Evolutionary conservation across 2,797 vertebrate species (phyloP), one percentile per base, ranked within the genome.

Genomic region (Podarcis lilfordi): DNA sequence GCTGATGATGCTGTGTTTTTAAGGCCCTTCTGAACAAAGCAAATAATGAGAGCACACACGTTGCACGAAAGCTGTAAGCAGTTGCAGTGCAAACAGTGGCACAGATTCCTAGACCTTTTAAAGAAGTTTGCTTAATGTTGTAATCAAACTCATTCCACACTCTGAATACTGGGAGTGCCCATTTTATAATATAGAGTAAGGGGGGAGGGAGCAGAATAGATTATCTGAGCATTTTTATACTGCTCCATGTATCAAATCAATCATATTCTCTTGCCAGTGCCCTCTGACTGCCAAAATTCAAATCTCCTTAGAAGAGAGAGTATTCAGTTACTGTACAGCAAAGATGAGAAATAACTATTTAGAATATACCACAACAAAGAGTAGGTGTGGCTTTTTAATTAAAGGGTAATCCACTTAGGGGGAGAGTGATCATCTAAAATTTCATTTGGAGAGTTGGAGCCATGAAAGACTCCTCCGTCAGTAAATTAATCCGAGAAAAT

Each of bases 11-110:
- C 59, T 91, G 91, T 92, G 71, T 37, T 84, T 37, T 87, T 83
- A 91, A 91, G 71, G 91, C 80, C n/a, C 2, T 91, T 92, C 92
- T 85, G 89, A 89, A 91, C 81, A 43, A 69, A 87, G 9, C 61
- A 15, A 15, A 80, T 43, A 80, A 32, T 10, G 29, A 59, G 7
- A 19, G 11, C 7, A 8, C 29, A 64, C 59, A 59, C 59, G 45
- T 85, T 90, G 87, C 23, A 75, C 89, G 45, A 1, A 55, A 0
- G 35, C 29, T 66, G 1, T 78, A 90, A 82, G 7, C 23, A 78
- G 45, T 81, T 23, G 27, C 85, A 68, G 43, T 4, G 91, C 3
- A 89, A 92, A 87, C 85, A 76, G 27, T 25, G 90, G 43, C 17
- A 86, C 82, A 68, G 3, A 89, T 23, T 2, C 50, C 19, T 17